phyloP scores from a whole-genome alignment of 2,113 vertebrate species.

The Diadophis punctatus region DNA sequence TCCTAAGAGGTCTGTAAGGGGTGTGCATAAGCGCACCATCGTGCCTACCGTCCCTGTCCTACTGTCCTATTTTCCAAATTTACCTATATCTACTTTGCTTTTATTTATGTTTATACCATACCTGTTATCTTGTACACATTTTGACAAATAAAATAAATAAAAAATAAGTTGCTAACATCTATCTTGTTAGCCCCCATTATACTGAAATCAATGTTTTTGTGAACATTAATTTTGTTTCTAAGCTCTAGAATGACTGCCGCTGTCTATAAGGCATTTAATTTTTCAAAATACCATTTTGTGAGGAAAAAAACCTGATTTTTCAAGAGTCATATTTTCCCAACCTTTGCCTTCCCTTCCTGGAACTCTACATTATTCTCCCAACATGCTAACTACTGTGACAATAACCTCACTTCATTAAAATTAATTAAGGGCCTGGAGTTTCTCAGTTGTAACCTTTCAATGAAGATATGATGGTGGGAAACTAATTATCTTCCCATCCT shows the following conservation, averaged over 20 bases:
- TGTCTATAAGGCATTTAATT: background rate
- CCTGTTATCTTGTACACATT: too few relatives aligned
- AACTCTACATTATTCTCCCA: background rate
- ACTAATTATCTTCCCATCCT: constrained; percentile 34
- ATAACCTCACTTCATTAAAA: constrained; percentile 4
- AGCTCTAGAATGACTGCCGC: background rate
- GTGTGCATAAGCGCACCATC: too few relatives aligned
- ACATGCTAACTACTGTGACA: background rate
- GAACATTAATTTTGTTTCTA: background rate
- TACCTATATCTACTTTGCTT: too few relatives aligned
- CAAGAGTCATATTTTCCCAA: background rate
- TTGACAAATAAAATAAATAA: too few relatives aligned
- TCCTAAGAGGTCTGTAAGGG: too few relatives aligned
- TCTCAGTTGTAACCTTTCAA: constrained; percentile 23
- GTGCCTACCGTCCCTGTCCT: too few relatives aligned
- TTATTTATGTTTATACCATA: too few relatives aligned
- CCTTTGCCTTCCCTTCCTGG: background rate
- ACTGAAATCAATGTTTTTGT: background rate
- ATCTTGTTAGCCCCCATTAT: background rate
- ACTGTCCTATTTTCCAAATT: too few relatives aligned
- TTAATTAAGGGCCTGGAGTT: constrained; percentile 15
- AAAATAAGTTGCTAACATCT: background rate
- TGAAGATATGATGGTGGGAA: background rate
- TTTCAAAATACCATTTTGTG: background rate
- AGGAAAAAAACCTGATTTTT: background rate